Evolutionary conservation across 1,140 invertebrate genomes (phyloP), one percentile per base, ranked within the genome.

Genomic region (Aricia agestis): DNA sequence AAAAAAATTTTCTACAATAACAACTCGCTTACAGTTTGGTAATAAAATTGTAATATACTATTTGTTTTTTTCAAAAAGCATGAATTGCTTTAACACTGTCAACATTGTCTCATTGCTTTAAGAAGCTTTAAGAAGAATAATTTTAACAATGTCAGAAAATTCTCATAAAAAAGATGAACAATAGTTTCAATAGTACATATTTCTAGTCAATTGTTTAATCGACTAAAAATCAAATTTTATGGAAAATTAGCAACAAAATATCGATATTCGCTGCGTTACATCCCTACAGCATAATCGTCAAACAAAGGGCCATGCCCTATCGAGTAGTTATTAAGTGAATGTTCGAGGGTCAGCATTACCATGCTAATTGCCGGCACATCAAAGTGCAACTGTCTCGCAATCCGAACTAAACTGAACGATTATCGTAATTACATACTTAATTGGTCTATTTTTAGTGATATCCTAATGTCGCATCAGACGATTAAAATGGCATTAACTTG

Each of bases 321-420:
- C 73, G 72, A 52, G 45, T 74, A 52, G 45, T 74, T 77, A 76
- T 75, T 73, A 75, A 75, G 71, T 72, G 66, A 74, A 72, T 74
- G 68, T 71, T 73, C 72, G 71, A 42, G 71, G 72, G 65, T 74
- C 68, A 74, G 31, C 59, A 63, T 63, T 63, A 61, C 15, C 25
- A 69, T 61, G 68, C 59, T 70, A 70, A 70, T 70, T 17, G 59
- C 41, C 61, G 31, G 41, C 36, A 70, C 59, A 65, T 70, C 68
- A 70, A 70, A 70, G 68, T 19, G n/a, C 52, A 52, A 52, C 45
- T 52, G 45, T 52, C 58, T 59, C 18, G 58, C 9, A 36, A 68
- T 68, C 32, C 19, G 9, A 1, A 15, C 31, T 68, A 68, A 68
- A 52, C 45, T 52, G 9, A 52, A 15, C 45, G 45, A 52, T 15